Percentiles rank a stretch among this genome's conserved stretches.
These are phyloP conservation scores for Charaxes varanes DNA, from an alignment of 1,140 invertebrate genomes.

Conservation along the genomic window DNA sequence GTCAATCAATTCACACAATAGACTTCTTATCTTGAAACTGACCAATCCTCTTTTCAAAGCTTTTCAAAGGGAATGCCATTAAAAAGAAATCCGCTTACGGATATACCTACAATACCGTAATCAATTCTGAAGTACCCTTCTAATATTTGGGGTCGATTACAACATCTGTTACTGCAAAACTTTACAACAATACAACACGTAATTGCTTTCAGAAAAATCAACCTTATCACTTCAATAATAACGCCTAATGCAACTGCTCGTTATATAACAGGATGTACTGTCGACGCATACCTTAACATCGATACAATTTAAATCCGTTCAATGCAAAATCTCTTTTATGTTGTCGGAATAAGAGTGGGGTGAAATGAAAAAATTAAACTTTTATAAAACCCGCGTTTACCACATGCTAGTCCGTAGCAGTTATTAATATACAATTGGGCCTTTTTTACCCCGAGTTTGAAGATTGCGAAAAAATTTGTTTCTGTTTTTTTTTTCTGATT, in stretches of 20 bases:
- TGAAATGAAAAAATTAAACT: constrained; percentile 12
- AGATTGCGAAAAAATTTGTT: constrained; percentile 22
- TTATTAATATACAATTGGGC: constrained; percentile 44
- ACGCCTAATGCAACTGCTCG: constrained; percentile 2
- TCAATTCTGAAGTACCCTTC: constrained; percentile 59
- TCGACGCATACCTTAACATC: constrained; percentile 18
- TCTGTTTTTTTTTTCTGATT: too few species aligned
- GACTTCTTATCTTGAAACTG: constrained; percentile 21
- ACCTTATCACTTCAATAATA: constrained; percentile 3
- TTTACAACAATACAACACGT: constrained; percentile 11
- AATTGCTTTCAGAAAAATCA: constrained; percentile 2
- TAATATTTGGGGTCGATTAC: constrained; percentile 46
- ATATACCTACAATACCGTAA: constrained; percentile 50
- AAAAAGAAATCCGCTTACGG: constrained; percentile 64
- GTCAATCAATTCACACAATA: constrained; percentile 25
- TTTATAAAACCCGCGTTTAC: constrained; percentile 23
- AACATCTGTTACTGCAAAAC: constrained; percentile 37
- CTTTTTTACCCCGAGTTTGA: constrained; percentile 20
- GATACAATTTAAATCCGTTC: constrained; percentile 8
- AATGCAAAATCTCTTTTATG: constrained; percentile 15
- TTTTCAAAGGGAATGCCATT: constrained; percentile 43
- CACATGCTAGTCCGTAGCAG: constrained; percentile 31
- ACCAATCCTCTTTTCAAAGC: constrained; percentile 21
- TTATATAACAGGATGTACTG: constrained; percentile 13
- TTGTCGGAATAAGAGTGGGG: constrained; percentile 8